These are phyloP conservation scores for Oryctes rhinoceros DNA, from an alignment of 1,140 invertebrate genomes.

Conservation along the genomic window DNA sequence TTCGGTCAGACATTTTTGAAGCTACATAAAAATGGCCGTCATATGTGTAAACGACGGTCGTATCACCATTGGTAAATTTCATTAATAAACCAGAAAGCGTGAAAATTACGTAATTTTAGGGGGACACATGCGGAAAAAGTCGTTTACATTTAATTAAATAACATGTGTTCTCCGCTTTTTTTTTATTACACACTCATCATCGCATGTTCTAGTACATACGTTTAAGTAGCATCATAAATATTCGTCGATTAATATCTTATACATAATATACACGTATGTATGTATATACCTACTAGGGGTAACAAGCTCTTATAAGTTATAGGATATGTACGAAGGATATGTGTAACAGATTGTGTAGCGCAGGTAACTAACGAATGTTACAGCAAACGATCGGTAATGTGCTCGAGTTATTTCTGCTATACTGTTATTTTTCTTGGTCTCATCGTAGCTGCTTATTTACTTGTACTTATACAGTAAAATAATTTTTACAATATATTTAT, in stretches of 20 bases:
- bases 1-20: slow-evolving; percentile 32
- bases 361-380: too few species aligned
- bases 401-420: too few species aligned
- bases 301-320: not conserved
- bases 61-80: slow-evolving; percentile 30
- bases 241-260: slow-evolving; percentile 14
- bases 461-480: too few species aligned
- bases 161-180: slow-evolving; percentile 4
- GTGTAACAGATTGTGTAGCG: too few species aligned
- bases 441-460: too few species aligned
- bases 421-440: too few species aligned
- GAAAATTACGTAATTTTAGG: slow-evolving; percentile 24
- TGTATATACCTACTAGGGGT: not conserved
- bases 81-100: slow-evolving; percentile 30
- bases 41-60: not conserved
- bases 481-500: too few species aligned
- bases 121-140: slow-evolving; percentile 26
- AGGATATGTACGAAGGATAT: too few species aligned
- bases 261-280: not conserved
- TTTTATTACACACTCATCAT: not conserved
- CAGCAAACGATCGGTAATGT: too few species aligned
- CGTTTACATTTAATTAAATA: slow-evolving; percentile 35
- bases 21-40: slow-evolving; percentile 6
- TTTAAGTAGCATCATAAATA: not conserved
- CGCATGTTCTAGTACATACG: not conserved